Percentiles rank a stretch among this genome's conserved stretches.
Conservation (phyloP, 2,113 vertebrate genomes). For the Connochaetes taurinus region DNA sequence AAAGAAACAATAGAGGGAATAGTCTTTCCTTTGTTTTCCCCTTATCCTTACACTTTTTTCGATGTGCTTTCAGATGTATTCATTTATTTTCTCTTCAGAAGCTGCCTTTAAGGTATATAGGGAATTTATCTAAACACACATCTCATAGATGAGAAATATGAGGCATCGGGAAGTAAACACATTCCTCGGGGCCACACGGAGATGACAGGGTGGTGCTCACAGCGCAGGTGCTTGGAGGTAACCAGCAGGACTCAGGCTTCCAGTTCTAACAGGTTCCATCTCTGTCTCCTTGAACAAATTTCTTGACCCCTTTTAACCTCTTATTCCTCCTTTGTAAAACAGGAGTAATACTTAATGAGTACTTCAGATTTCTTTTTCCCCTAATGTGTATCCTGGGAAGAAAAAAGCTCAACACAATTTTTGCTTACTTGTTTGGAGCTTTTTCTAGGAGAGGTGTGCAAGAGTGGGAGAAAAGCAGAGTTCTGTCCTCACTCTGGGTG, state of each 20-base stretch:
- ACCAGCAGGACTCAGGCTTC: neutral
- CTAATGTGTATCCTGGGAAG: neutral
- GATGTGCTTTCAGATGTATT: neutral
- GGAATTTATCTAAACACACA: slow-evolving; percentile 11
- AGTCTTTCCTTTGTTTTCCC: neutral
- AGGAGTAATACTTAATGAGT: neutral
- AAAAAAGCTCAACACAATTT: neutral
- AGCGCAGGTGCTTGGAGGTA: neutral
- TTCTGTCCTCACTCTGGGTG: neutral
- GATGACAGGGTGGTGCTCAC: neutral
- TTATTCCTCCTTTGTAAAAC: neutral
- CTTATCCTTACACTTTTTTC: neutral
- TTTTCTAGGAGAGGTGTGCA: neutral
- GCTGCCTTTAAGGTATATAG: neutral
- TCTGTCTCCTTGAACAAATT: neutral
- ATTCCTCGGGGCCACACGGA: neutral
- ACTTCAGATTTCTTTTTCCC: neutral
- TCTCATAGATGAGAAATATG: neutral
- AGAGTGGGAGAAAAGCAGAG: neutral
- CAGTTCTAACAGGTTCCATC: neutral
- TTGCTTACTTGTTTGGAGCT: neutral
- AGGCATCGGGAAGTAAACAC: neutral
- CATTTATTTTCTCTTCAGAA: slow-evolving; percentile 9
- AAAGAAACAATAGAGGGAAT: neutral
- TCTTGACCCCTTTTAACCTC: neutral